These are phyloP conservation scores for Diadegma fenestrale DNA, from an alignment of 2,888 invertebrate species.

Conservation along the genomic window DNA sequence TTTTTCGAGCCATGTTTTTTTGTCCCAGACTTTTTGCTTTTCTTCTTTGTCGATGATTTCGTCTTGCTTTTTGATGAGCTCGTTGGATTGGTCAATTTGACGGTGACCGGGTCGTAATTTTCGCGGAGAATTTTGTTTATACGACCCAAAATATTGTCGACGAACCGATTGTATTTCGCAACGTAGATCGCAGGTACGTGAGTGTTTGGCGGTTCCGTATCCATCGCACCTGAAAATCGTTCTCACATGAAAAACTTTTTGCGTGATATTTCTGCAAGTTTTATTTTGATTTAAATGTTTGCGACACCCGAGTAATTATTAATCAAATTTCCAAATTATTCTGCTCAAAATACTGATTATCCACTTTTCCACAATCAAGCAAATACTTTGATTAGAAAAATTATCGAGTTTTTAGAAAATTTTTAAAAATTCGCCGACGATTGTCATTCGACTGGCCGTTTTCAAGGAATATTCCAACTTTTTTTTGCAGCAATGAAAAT, in stretches of 20 bases:
- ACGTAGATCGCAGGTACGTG: slow-evolving; percentile 90
- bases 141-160: slow-evolving; percentile 92
- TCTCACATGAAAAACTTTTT: slow-evolving; percentile 22
- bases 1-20: slow-evolving; percentile 82
- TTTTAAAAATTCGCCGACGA: not conserved
- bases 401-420: not conserved
- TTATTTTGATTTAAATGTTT: not conserved
- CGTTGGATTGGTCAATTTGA: slow-evolving; percentile 88
- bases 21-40: slow-evolving; percentile 71
- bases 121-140: slow-evolving; percentile 93
- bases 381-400: not conserved
- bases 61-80: slow-evolving; percentile 86
- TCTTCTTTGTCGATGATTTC: slow-evolving; percentile 80
- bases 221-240: slow-evolving; percentile 85
- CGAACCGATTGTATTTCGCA: slow-evolving; percentile 93
- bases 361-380: not conserved
- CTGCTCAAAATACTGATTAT: not conserved
- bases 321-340: not conserved
- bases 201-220: slow-evolving; percentile 74
- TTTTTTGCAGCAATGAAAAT: not conserved
- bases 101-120: slow-evolving; percentile 94
- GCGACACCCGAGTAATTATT: not conserved
- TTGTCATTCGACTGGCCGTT: not conserved
- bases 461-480: not conserved
- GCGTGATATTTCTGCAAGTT: not conserved